Base-by-base conservation (phyloP, 2,888 invertebrate genomes). In the Agrochola circellaris region DNA sequence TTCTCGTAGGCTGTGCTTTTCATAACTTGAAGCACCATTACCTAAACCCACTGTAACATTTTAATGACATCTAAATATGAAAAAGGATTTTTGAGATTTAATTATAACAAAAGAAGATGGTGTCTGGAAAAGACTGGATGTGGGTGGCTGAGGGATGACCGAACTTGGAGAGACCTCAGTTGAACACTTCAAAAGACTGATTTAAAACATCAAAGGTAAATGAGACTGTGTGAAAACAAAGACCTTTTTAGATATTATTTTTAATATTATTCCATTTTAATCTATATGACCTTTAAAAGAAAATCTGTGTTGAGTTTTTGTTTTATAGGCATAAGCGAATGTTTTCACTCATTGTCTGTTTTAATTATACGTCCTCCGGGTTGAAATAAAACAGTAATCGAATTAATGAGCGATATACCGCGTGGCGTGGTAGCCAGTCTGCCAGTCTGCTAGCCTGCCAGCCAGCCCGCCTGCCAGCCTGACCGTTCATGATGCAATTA, bases 401-500 rank as follows among this genome's bases (percentile, higher is more conserved):
- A 81, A 84, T 82, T 77, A 60, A 77, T 75, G 54, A 26, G 68
- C 62, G 65, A 70, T 75, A 38, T 62, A 45, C 62, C 13, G 26
- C 62, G 26, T 73, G 51, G 72, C 64, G 67, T 70, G 45, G 58
- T 56, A 56, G 67, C 17, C 73, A 48, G 72, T 74, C 73, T 74
- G 79, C 51, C 51, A 61, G 51, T 8, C 20, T 74, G 20, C 20
- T 8, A 51, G 15, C 4, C 45, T 75, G 77, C 48, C 17, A 48
- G 17, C 17, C 48, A 1, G 79, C 30, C 60, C 61, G 23, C 13
- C 20, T n/a, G 67, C n/a, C 75, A 64, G 66, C 73, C 70, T 76
- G 76, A 76, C 86, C 75, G 51, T 66, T 80, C 83, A 51, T 82
- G 83, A 89, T 87, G 75, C 83, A 88, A 90, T 91, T 90, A 88